Conservation (phyloP, 2,113 vertebrate genomes). For the Pseudorasbora parva region DNA sequence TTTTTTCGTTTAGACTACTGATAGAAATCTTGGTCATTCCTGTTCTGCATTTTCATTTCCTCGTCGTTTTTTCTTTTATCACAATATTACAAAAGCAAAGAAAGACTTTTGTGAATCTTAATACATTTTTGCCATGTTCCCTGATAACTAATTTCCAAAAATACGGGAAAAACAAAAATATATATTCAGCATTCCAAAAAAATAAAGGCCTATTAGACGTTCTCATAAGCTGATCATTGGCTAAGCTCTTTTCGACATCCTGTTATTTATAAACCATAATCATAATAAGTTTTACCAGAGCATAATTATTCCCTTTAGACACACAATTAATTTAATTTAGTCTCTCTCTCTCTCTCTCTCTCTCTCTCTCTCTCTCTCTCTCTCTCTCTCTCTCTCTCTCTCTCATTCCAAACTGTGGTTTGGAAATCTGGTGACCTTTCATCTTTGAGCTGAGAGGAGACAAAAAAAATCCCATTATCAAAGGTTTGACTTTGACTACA, state of each 20-base stretch:
- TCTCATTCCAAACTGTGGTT: neutral
- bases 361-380: too few relatives aligned
- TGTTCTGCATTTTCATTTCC: neutral
- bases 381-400: too few relatives aligned
- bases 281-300: neutral
- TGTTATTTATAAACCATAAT: neutral
- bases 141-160: too few relatives aligned
- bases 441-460: neutral
- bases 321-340: neutral
- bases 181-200: too few relatives aligned
- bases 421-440: constrained; percentile 10
- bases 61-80: neutral
- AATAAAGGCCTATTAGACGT: too few relatives aligned
- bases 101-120: too few relatives aligned
- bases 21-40: neutral
- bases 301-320: neutral
- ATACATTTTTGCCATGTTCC: too few relatives aligned
- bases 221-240: too few relatives aligned
- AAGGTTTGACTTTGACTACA: constrained; percentile 7
- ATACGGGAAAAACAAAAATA: too few relatives aligned
- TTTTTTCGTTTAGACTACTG: too few relatives aligned
- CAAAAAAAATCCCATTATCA: neutral
- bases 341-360: too few relatives aligned
- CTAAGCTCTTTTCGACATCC: neutral
- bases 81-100: too few relatives aligned